phyloP scores from a whole-genome alignment of 2,113 vertebrate species.

The Forbesichthys papilliferus region DNA sequence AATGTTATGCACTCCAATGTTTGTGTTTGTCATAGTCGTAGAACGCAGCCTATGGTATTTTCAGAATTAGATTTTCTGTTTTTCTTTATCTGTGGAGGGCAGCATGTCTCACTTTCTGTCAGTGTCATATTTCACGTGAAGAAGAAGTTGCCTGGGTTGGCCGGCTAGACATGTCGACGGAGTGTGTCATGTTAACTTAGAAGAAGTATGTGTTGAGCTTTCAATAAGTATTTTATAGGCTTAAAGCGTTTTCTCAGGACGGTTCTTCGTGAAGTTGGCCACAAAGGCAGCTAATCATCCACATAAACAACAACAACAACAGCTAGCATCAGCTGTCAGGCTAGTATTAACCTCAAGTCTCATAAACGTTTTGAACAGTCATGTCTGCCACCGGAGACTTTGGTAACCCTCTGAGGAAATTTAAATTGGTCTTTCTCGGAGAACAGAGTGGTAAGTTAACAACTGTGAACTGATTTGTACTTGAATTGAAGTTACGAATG shows the following conservation, averaged over 20 bases:
- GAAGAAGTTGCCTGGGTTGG: slow-evolving; percentile 36
- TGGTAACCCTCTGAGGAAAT: slow-evolving; percentile 79
- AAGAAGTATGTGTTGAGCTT: slow-evolving; percentile 36
- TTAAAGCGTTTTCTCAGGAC: neutral
- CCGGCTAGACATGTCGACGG: slow-evolving; percentile 33
- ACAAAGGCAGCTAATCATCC: neutral
- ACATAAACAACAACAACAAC: slow-evolving; percentile 28
- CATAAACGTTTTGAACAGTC: slow-evolving; percentile 48
- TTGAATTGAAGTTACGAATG: neutral
- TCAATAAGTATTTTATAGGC: slow-evolving; percentile 19
- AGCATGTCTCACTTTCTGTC: neutral
- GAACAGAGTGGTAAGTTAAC: slow-evolving; percentile 76
- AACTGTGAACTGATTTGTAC: neutral
- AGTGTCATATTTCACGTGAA: neutral
- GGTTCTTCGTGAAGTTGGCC: neutral
- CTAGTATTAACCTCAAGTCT: slow-evolving; percentile 45
- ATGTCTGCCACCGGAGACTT: slow-evolving; percentile 80
- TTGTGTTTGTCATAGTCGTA: too few species aligned
- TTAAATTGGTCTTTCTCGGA: slow-evolving; percentile 79
- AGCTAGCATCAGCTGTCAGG: slow-evolving; percentile 36
- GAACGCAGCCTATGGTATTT: neutral
- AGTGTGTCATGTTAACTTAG: slow-evolving; percentile 38
- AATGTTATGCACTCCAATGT: too few species aligned
- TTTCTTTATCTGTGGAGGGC: slow-evolving; percentile 35
- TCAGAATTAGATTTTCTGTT: neutral